Conservation (phyloP, 2,113 vertebrate species). For the Ramphastos sulfuratus region DNA sequence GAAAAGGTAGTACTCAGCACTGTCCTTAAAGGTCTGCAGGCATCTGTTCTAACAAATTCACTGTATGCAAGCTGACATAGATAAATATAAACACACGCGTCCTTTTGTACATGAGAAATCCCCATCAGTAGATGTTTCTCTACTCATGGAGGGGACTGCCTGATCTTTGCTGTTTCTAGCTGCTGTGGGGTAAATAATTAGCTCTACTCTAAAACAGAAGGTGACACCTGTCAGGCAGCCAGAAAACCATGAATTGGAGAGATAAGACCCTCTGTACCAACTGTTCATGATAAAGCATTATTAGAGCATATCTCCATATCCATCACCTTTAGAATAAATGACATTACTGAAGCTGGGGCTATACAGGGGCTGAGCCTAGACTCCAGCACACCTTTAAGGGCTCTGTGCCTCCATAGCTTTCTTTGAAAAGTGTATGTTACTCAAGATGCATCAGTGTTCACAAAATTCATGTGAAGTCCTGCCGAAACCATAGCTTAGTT, state of each 20-base stretch:
- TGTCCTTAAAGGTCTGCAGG: not conserved
- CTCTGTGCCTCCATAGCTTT: not conserved
- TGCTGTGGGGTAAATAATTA: constrained; percentile 5
- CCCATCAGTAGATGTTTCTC: not conserved
- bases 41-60: not conserved
- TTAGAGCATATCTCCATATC: not conserved
- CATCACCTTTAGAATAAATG: not conserved
- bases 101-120: not conserved
- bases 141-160: not conserved
- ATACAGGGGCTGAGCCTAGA: not conserved
- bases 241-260: not conserved
- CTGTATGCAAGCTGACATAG: not conserved
- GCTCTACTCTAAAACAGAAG: not conserved
- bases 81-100: not conserved
- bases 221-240: not conserved
- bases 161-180: not conserved
- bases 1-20: not conserved
- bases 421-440: not conserved
- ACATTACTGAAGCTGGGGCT: not conserved
- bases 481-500: not conserved
- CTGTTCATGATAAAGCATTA: not conserved
- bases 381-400: not conserved
- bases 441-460: not conserved
- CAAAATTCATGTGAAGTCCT: not conserved
- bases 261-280: not conserved